Conservation (phyloP, 2,888 invertebrate genomes). For the Rosalia funebris region DNA sequence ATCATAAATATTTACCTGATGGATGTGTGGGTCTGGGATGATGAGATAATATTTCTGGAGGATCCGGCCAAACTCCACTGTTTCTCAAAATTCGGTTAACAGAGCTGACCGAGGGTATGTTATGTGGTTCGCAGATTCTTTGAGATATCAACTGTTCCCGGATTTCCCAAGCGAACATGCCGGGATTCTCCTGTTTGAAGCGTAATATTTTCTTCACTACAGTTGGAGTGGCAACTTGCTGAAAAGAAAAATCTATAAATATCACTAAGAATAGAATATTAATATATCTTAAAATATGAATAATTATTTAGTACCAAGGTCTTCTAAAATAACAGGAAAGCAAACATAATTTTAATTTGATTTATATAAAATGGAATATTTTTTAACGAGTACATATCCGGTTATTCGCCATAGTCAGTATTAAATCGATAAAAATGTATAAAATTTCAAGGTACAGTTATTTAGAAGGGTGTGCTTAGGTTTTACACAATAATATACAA, state of each 20-base stretch:
- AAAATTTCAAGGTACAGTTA: too few species aligned
- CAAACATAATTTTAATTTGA: too few species aligned
- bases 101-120: conserved; percentile 93
- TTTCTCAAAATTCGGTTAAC: conserved; percentile 93
- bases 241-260: conserved; percentile 66
- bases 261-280: too few species aligned
- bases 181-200: conserved; percentile 93
- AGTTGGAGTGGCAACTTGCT: conserved; percentile 97
- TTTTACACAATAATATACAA: too few species aligned
- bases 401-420: too few species aligned
- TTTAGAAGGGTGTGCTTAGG: too few species aligned
- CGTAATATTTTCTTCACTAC: conserved; percentile 95
- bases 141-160: conserved; percentile 89
- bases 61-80: conserved; percentile 83
- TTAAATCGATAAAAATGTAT: too few species aligned
- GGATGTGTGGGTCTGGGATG: conserved; percentile 54
- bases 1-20: conserved; percentile 31
- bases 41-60: conserved; percentile 62
- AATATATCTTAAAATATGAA: too few species aligned
- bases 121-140: conserved; percentile 89
- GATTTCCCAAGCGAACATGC: conserved; percentile 98
- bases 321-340: too few species aligned
- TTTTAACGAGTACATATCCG: too few species aligned
- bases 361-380: too few species aligned
- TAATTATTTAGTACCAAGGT: too few species aligned